These are phyloP conservation scores for Pica pica DNA, from an alignment of 2,113 vertebrate species.

Conservation along the genomic window DNA sequence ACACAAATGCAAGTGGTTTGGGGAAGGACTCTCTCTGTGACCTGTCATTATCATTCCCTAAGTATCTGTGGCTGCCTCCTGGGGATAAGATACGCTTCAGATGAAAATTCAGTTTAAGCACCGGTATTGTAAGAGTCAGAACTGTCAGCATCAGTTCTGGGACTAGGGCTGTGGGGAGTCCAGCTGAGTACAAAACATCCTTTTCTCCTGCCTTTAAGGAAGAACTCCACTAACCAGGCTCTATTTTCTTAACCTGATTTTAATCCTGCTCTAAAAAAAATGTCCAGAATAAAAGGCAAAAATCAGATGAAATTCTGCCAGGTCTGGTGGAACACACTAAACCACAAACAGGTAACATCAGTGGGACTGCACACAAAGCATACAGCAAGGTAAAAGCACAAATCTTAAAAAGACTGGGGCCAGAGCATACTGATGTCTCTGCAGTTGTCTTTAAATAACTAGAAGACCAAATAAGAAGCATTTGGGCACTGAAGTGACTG, in stretches of 20 bases:
- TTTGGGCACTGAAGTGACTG: background rate
- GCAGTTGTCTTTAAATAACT: background rate
- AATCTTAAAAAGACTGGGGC: background rate
- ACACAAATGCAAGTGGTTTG: background rate
- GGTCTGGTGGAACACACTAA: background rate
- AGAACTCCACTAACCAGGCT: background rate
- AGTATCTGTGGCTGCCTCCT: background rate
- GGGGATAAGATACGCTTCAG: background rate
- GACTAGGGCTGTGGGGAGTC: background rate
- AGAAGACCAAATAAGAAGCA: background rate
- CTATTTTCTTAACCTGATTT: background rate
- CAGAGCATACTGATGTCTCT: background rate
- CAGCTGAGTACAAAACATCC: background rate
- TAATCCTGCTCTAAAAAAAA: background rate
- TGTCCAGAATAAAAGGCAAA: background rate
- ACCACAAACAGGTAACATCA: rapidly evolving
- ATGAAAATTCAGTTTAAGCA: background rate
- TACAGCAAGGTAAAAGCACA: background rate
- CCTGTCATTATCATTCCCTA: background rate
- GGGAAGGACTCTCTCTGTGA: background rate
- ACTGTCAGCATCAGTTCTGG: background rate
- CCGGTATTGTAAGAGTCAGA: background rate
- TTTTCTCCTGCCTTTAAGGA: background rate
- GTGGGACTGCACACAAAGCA: background rate
- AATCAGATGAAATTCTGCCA: background rate